Base-by-base conservation (phyloP, 2,113 vertebrate species). In the Ginglymostoma cirratum region DNA sequence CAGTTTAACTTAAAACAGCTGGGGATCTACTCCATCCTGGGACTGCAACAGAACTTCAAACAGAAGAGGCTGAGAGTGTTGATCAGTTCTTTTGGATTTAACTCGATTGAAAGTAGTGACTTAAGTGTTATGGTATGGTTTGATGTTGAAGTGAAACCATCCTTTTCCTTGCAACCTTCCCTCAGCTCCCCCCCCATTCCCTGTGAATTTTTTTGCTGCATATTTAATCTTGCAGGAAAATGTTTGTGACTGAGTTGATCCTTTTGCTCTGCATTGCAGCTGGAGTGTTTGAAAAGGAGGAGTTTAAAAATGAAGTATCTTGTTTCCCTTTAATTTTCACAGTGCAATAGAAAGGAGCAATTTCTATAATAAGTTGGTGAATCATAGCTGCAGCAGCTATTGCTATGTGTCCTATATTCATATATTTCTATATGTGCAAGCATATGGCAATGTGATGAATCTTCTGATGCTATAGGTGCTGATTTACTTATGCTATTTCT, bases 71-170 rank as follows among this genome's bases (percentile, higher is more conserved):
- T 55, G 87, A 30, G 30, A 24, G 0, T 52, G 45, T 14, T 90
- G 87, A 90, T 90, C 52, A 90, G 27, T 90, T 61, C 27, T 90
- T 61, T 90, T 90, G 52, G 87, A 90, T 34, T 14, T 90, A n/a
- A 15, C 52, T 90, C 2, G 30, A 30, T 90, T 90, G 61, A 10
- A 90, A 90, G 14, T 55, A 90, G 52, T 90, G 24, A 61, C 27
- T 12, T 61, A 27, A 34, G 0, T 61, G 3, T 90, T 42, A 2
- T 83, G 38, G 80, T 6, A 83, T n/a, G 34, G n/a, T 80, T 52
- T 2, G 23, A 48, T 27, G 23, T 52, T 87, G 45, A 89, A 52
- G 10, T 89, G 10, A 48, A 5, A 24, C 45, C 42, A 7, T 42
- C 42, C 19, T 42, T 42, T 23, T 8, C 24, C 67, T 69, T 10